Evolutionary conservation across 2,113 vertebrate species (phyloP), one percentile per base, ranked within the genome.

Genomic region (Aphelocoma coerulescens): DNA sequence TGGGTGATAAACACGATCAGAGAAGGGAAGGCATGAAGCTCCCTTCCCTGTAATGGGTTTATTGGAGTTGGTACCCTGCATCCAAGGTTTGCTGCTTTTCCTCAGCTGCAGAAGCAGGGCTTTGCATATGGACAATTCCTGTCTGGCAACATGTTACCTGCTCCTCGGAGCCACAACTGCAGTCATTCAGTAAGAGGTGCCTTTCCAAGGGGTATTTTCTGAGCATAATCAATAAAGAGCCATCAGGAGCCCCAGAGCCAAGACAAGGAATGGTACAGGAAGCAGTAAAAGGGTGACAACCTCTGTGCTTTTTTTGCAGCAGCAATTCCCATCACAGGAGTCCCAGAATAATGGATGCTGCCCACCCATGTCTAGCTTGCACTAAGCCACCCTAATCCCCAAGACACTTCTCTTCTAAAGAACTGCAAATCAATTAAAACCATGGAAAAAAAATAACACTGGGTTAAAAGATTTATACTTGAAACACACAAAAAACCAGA

Each of bases 401-500:
- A 84, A 91, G 88, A 84, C 88, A 88, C 39, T 95, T 72, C 43
- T 88, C 91, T 85, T 88, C 80, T 91, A 93, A 95, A 90, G 88
- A 81, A 92, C 86, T 68, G 65, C 76, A 96, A 96, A 94, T 96
- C 93, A 97, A 94, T 95, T 96, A 93, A 97, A 91, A 94, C 88
- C 93, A 85, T 69, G 94, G 71, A 27, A 89, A 93, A 82, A 89
- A 93, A 84, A 85, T 20, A 84, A 92, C 88, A 75, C 54, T 51
- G 81, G 71, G 95, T 96, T 95, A 95, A 95, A 94, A 95, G 92
- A 97, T 93, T 95, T 95, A 95, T 90, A 93, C 67, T 94, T 74
- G 68, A 96, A 85, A 96, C 73, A 93, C 32, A 95, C 49, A 95
- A 91, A 91, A 89, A 88, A 73, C 4, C 59, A 96, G 93, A 96